Base-by-base conservation (phyloP, 2,888 invertebrate genomes). In the Myathropa florea region DNA sequence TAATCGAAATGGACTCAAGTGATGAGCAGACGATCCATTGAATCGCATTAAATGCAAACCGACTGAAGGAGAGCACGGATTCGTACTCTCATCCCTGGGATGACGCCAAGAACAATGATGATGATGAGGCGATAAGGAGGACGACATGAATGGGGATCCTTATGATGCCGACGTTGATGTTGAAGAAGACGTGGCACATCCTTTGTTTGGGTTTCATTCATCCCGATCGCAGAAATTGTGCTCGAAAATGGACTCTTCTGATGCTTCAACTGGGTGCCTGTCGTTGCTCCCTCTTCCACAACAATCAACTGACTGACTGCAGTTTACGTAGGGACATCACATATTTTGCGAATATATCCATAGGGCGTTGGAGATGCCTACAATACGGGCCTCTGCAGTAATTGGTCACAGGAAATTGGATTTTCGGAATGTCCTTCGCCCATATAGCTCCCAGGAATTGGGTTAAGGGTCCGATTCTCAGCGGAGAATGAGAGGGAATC, bases 1-100 rank as follows among this genome's bases (percentile, higher is more conserved):
- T 86, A 86, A 86, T 86, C 86, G 86, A 86, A 86, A 86, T 46
- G 83, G 83, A 86, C 83, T 86, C 83, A 78, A 83, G 83, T 83
- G 83, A 86, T 83, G 86, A 83, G 65, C 83, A 86, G 83, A 71
- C 78, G 78, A 79, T 83, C 86, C 86, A 83, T 83, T 79, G 82
- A 83, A 83, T 86, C 83, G 24, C 83, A 86, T 83, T 86, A 86
- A 83, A 86, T 83, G 83, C 65, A 79, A 71, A 84, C 55, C 67
- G 81, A 75, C 64, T 81, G 77, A 68, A 85, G 67, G 73, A 77
- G 81, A 85, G 77, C 77, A 77, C 77, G 61, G 71, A 80, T 76
- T 53, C 18, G 24, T 24, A 14, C 64, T 33, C n/a, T 55, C 61
- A 65, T 26, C 33, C 55, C 57, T 36, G 46, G 80, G 36, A 85